Evolutionary conservation across 2,888 invertebrate species (phyloP), one percentile per base, ranked within the genome.

Genomic region (Willowsia nigromaculata): DNA sequence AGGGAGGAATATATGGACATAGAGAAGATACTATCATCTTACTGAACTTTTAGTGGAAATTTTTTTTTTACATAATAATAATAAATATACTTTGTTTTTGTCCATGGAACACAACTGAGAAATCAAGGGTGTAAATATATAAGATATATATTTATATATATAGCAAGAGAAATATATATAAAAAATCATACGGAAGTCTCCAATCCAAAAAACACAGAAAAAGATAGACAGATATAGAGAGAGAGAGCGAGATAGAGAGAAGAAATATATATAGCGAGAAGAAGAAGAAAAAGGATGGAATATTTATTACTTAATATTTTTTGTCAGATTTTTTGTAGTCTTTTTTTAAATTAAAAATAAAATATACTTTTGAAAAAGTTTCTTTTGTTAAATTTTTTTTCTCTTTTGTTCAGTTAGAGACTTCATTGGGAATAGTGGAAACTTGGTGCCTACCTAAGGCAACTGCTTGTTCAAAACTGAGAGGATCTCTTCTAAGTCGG

Each of bases 381-480:
- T 71, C 0, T 37, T 43, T 43, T 33, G 22, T 22, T 40, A 50
- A 68, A 6, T 50, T 76, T 7, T 78, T 1, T 30, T 78, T 25
- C 50, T 25, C 13, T 50, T 80, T 50, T 76, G 85, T 62, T 85
- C 33, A 18, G 76, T 84, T 78, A 84, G 85, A 89, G 89, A 85
- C 85, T 81, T 85, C 62, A 82, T 50, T 85, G 89, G 89, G 85
- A 88, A 88, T 80, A 89, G 78, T 84, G 88, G 88, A 88, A 88
- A 56, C 71, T 85, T 85, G 65, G 56, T 80, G 86, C 85, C 89
- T 90, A 92, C 92, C 92, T 92, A 92, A 92, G 91, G 92, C 92
- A 91, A 92, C 91, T 90, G 92, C 92, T 92, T 92, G 92, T 89
- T 92, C 92, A 90, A 91, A 92, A 90, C 85, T 92, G 90, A 92